Evolutionary conservation across 2,888 invertebrate species (phyloP).

Genomic region (Erebia aethiops): DNA sequence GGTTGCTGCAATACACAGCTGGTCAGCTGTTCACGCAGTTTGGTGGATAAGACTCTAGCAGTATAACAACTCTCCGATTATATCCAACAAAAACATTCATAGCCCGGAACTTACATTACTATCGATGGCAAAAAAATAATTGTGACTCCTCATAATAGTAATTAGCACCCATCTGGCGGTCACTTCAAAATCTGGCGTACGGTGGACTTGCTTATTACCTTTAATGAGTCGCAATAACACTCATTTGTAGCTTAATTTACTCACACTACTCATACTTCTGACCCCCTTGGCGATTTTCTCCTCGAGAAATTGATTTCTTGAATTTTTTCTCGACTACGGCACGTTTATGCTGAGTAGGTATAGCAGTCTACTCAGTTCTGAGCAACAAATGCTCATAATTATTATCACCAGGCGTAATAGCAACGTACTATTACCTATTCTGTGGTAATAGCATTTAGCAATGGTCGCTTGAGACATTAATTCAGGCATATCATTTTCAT

Average conservation of each 20-base stretch:
- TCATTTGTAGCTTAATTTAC: conserved; percentile 12
- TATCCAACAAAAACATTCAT: conserved; percentile 78
- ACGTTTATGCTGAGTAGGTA: no score
- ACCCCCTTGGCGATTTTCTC: conserved; percentile 1
- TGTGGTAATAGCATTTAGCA: no score
- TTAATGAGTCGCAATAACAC: conserved; percentile 17
- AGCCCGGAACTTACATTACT: conserved; percentile 78
- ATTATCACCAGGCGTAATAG: no score
- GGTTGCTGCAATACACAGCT: no score
- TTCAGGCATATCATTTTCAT: no score
- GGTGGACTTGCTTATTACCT: conserved; percentile 49
- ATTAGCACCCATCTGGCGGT: conserved; percentile 81
- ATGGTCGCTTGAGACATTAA: no score
- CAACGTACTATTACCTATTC: no score
- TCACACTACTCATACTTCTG: neutral
- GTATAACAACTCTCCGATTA: conserved; percentile 56
- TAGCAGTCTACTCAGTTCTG: no score
- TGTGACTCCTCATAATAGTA: conserved; percentile 80
- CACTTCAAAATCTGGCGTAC: conserved; percentile 70
- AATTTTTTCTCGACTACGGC: neutral
- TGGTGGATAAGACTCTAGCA: no score
- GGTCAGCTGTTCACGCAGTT: no score
- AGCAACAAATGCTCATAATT: no score
- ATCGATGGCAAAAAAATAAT: conserved; percentile 77
- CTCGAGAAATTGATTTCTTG: conserved; percentile 1